phyloP scores from a whole-genome alignment of 2,113 vertebrate species.

The Otis tarda region DNA sequence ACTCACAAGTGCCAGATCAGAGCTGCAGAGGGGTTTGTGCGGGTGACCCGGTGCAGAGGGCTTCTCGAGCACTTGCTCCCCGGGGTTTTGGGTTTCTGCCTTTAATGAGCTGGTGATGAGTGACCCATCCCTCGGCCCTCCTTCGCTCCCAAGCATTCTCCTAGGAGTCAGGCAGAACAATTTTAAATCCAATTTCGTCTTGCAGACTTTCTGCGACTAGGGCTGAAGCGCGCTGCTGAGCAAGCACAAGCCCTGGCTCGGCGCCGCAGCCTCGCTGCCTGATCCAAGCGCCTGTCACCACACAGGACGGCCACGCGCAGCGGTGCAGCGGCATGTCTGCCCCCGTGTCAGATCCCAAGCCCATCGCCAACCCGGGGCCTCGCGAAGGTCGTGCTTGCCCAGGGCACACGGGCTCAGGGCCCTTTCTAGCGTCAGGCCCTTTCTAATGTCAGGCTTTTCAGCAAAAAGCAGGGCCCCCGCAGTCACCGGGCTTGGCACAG shows the following conservation, averaged over 20 bases:
- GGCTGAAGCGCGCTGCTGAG: too few species aligned
- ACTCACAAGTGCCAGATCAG: background rate
- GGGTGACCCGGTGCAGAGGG: background rate
- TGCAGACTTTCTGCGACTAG: too few species aligned
- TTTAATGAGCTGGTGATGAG: conserved; percentile 37
- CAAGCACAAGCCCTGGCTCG: too few species aligned
- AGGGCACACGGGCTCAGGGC: background rate
- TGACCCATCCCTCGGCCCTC: background rate
- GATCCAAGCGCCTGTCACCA: too few species aligned
- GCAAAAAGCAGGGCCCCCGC: background rate
- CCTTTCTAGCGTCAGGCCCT: background rate
- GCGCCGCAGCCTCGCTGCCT: too few species aligned
- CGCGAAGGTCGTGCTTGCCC: rapidly evolving
- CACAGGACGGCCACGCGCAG: rapidly evolving
- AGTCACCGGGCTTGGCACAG: rapidly evolving
- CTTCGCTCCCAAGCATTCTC: too few species aligned
- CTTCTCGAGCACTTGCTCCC: background rate
- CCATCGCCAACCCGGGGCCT: background rate
- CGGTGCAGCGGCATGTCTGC: rapidly evolving
- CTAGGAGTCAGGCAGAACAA: too few species aligned
- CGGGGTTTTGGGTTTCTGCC: background rate
- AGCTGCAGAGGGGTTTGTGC: background rate
- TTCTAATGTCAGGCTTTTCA: background rate
- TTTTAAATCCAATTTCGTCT: too few species aligned
- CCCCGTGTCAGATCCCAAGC: background rate